phyloP scores from a whole-genome alignment of 2,888 invertebrate species.

The Desoria tigrina region DNA sequence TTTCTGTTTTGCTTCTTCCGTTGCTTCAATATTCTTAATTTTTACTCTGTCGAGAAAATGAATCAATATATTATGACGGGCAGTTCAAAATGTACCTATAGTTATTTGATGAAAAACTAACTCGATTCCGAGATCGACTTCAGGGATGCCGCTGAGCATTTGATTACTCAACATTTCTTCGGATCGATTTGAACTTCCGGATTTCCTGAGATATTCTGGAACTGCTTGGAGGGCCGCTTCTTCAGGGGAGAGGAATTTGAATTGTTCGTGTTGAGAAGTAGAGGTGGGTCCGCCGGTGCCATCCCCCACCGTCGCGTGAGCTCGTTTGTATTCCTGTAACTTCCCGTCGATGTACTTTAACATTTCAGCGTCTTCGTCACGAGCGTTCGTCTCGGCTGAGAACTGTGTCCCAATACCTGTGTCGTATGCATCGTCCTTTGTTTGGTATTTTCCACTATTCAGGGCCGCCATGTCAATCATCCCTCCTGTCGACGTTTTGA shows the following conservation, averaged over 20 bases:
- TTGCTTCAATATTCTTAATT: constrained; percentile 97
- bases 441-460: constrained; percentile 76
- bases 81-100: neutral
- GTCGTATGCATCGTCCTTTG: constrained; percentile 85
- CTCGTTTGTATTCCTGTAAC: constrained; percentile 59
- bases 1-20: constrained; percentile 95
- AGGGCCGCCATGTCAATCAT: constrained; percentile 85
- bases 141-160: constrained; percentile 99
- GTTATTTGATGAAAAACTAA: constrained; percentile 57
- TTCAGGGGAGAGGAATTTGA: constrained; percentile 76
- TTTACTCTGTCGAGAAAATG: constrained; percentile 69
- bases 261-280: neutral
- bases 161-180: constrained; percentile 99
- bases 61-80: neutral
- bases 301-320: constrained; percentile 58
- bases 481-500: constrained; percentile 78
- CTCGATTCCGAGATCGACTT: constrained; percentile 99
- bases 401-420: constrained; percentile 95
- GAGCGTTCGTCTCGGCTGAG: constrained; percentile 94
- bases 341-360: constrained; percentile 84
- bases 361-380: constrained; percentile 99
- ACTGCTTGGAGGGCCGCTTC: constrained; percentile 86
- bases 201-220: constrained; percentile 83
- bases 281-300: constrained; percentile 18
- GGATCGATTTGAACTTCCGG: constrained; percentile 76